Base-by-base conservation (phyloP, 2,113 vertebrate genomes). In the Quiscalus mexicanus region DNA sequence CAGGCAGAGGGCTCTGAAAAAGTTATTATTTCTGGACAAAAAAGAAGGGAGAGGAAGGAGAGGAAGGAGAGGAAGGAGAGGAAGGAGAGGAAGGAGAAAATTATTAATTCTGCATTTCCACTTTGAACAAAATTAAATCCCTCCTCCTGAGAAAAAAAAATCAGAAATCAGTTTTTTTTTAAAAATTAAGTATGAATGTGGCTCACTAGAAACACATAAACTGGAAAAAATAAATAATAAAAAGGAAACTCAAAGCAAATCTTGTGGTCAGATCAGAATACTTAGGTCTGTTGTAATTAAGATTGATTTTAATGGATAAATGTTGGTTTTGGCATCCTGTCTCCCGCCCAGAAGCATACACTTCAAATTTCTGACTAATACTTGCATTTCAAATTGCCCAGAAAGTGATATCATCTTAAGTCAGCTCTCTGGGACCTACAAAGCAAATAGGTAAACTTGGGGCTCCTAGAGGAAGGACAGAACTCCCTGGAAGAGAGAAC, bases 1-100 rank as follows among this genome's bases (percentile, higher is more conserved):
- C n/a, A 88, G 69, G 80, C 58, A 94, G 62, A 78, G 60, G 52
- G 24, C 67, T 97, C 91, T 60, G 39, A 39, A 95, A 96, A 95
- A 89, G 64, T 70, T 85, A 53, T 68, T 90, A 79, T 75, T 96
- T 87, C 64, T 79, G 55, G 37, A 41, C 2, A 2, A 90, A 83
- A 83, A 93, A 44, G 18, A 22, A 33, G 20, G 20, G 20, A 30
- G 6, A 12, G 21, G 45, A 22, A 47, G 45, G 45, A 22, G 6
- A 16, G 14, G 9, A 24, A 47, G 45, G 45, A 22, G 6, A 16
- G 33, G 15, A 5, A 37, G 25, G 25, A 20, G 28, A 19, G 53
- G 30, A 12, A 55, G 53, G 21, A 23, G 10, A n/a, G 33, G 28
- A 53, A 12, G 17, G 33, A 1, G 35, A 11, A 27, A 28, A 69